Conservation (phyloP, 2,797 vertebrate species). For the Myotis pilosus region DNA sequence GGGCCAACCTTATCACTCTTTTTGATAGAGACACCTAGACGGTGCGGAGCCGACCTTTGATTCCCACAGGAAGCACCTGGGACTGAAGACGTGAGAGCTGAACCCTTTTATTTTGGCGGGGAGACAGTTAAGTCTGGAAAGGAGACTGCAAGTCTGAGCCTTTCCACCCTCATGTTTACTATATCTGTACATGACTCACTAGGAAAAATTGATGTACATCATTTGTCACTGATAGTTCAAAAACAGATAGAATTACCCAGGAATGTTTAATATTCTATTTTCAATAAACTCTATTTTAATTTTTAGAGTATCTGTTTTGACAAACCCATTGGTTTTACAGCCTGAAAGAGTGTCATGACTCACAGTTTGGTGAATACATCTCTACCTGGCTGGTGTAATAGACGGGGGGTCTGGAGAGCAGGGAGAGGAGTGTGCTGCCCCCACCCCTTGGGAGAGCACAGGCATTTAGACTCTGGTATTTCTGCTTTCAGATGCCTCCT, state of each 20-base stretch:
- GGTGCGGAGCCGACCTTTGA: background rate
- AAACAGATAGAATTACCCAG: background rate
- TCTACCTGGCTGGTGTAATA: background rate
- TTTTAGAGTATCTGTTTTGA: background rate
- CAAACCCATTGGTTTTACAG: background rate
- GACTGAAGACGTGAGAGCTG: no score
- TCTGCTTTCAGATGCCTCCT: background rate
- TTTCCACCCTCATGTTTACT: background rate
- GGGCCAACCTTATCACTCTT: background rate
- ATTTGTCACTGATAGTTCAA: background rate
- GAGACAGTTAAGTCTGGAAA: background rate
- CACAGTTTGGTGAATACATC: background rate
- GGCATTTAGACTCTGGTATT: background rate
- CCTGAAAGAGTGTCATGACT: background rate
- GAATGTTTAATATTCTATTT: background rate
- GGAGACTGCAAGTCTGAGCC: background rate
- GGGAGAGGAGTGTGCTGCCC: background rate
- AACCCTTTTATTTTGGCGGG: no score
- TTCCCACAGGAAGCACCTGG: no score
- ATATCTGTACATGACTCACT: background rate
- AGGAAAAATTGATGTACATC: background rate
- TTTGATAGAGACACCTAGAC: background rate
- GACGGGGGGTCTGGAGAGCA: background rate
- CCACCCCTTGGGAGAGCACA: no score
- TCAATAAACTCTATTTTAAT: background rate